Base-by-base conservation (phyloP, 2,888 invertebrate genomes). In the Apantesis nais region DNA sequence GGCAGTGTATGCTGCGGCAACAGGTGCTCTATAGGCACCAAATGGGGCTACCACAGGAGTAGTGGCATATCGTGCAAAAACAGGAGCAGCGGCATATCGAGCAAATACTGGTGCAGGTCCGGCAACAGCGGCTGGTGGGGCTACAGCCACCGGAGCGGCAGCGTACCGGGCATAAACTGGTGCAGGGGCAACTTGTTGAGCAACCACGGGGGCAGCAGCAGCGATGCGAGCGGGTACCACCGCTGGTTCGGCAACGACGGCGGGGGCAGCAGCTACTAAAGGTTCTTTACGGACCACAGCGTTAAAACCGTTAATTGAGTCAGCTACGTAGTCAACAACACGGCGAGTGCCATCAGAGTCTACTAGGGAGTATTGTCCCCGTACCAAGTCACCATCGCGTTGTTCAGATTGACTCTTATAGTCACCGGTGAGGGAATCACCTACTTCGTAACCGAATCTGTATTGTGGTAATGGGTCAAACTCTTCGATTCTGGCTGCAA, bases 401-500 rank as follows among this genome's bases (percentile, higher is more conserved):
- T 93, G 91, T 77, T 96, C 96, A 12, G 85, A 86, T 75, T 92
- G 93, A 76, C 89, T 92, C 83, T 93, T 93, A 85, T 89, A 91
- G 81, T 93, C 93, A 2, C 93, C 93, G 66, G 93, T 93, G 55
- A 91, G 86, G 4, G 91, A 82, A 74, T 94, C 93, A 0, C 90
- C 90, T 29, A 94, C 93, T 67, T 91, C 85, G 77, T 93, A 94
- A 52, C 90, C 93, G 76, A 90, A 93, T 64, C 86, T 86, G 89
- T 96, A 96, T 85, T 96, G 96, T 0, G 96, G 96, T 68, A 93
- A 88, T 0, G 95, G 92, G 83, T 96, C 96, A 81, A 95, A 95
- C 72, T 95, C 90, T 73, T 93, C 94, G 0, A 93, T 69, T 55
- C 86, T 82, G 63, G 87, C 87, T 16, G 84, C 83, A 22, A 84